Conservation (phyloP, 2,797 vertebrate species). For the Manis pentadactyla region DNA sequence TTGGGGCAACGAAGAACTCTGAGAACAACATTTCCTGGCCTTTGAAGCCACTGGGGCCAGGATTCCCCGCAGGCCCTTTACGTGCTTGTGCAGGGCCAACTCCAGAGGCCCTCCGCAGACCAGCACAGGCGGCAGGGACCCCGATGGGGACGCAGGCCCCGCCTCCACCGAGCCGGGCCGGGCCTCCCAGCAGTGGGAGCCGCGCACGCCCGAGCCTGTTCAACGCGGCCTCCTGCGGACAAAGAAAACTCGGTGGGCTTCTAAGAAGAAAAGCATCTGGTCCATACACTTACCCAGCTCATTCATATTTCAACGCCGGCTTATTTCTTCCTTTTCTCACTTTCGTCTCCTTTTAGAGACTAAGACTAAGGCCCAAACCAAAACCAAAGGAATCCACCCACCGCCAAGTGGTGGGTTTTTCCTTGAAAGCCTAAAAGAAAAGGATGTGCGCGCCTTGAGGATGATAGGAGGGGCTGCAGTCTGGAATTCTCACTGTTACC, state of each 20-base stretch:
- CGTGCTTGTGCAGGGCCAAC: too few relatives aligned
- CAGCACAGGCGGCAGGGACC: accelerated
- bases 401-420: not conserved
- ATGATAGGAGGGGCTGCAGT: not conserved
- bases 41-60: not conserved
- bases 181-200: not conserved
- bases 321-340: not conserved
- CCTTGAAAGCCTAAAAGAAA: not conserved
- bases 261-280: not conserved
- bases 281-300: not conserved
- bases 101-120: accelerated
- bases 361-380: not conserved
- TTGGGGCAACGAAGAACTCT: not conserved
- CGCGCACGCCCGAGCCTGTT: not conserved
- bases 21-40: not conserved
- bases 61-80: not conserved
- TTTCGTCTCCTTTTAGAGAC: not conserved
- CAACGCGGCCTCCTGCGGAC: not conserved
- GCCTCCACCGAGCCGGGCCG: too few relatives aligned
- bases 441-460: not conserved
- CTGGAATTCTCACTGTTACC: constrained; percentile 15
- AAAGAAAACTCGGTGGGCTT: not conserved
- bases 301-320: not conserved
- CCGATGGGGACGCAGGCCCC: too few relatives aligned
- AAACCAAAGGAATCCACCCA: not conserved